Evolutionary conservation across 2,113 vertebrate species (phyloP), one percentile per base, ranked within the genome.

Genomic region (Chloebia gouldiae): DNA sequence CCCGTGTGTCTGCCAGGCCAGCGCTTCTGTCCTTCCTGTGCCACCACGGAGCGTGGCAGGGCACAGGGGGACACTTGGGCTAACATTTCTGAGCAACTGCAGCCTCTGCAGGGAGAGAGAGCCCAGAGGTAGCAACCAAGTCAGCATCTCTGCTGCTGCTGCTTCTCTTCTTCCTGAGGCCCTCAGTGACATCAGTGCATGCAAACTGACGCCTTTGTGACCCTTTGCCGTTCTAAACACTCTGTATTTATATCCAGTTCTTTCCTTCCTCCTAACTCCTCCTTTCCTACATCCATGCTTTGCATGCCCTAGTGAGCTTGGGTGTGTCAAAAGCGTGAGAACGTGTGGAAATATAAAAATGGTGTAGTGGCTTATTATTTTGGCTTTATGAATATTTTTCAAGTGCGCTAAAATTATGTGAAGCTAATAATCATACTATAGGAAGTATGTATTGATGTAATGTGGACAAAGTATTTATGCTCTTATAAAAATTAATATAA

Each of bases 381-480:
- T 73, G 60, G 61, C 68, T 91, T 95, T 88, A 40, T 92, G 72
- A 45, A 12, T 90, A 76, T 85, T 82, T 87, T 37, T 89, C 14
- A 50, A 88, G 60, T 82, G 84, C 0, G 16, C 90, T 88, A 68
- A 80, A 89, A 76, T 86, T 18, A 70, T 80, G 86, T 96, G 89
- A 95, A 79, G 69, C 75, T 92, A 81, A 83, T 91, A 81, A 72
- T 76, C 54, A 21, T 60, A 18, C 54, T 65, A 9, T 72, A 94
- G 86, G 42, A 95, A 71, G 13, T 60, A 30, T 86, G 66, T 91
- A 39, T 80, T 65, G 39, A 42, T 96, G 90, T 96, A 76, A 22
- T 78, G 51, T 95, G 84, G 31, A 35, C 44, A 78, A 86, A 91
- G 47, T 94, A 86, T 96, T 96, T 96, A 95, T 93, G 78, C 64